Evolutionary conservation across 2,888 invertebrate genomes (phyloP).

Genomic region (Ecliptopera silaceata): DNA sequence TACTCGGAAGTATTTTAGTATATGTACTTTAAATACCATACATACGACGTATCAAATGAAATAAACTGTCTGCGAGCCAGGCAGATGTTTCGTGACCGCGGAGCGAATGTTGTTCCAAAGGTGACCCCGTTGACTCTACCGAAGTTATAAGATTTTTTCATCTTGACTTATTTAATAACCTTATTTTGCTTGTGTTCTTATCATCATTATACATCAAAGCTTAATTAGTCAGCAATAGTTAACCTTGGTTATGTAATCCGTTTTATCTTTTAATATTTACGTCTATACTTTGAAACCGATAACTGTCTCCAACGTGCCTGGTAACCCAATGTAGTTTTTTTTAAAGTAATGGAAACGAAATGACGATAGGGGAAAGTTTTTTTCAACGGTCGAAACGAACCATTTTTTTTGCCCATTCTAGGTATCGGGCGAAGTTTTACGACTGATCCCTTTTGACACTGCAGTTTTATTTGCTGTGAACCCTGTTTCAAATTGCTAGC

Average conservation of each 20-base stretch:
- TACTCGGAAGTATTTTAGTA: background rate
- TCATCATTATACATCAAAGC: background rate
- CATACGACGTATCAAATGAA: constrained; percentile 33
- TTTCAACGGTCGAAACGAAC: constrained; percentile 39
- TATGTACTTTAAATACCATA: background rate
- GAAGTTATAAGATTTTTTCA: constrained; percentile 24
- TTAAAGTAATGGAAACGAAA: constrained; percentile 32
- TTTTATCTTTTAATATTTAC: background rate
- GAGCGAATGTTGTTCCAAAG: constrained; percentile 37
- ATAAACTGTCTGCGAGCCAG: constrained; percentile 15
- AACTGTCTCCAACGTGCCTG: constrained; percentile 45
- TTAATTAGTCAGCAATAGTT: background rate
- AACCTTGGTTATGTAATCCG: background rate
- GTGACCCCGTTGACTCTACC: constrained; percentile 49
- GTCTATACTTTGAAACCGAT: constrained; percentile 23
- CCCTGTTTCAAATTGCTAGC: constrained; percentile 32
- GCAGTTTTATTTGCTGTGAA: constrained; percentile 45
- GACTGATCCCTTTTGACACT: constrained; percentile 47
- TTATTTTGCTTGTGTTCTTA: background rate
- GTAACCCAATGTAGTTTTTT: constrained; percentile 34
- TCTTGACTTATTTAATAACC: background rate
- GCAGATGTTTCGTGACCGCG: constrained; percentile 46
- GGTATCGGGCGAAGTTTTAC: constrained; percentile 45
- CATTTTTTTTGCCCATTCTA: constrained; percentile 47
- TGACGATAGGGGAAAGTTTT: constrained; percentile 42